phyloP scores from a whole-genome alignment of 2,888 invertebrate genomes.

The Drosophila robusta region DNA sequence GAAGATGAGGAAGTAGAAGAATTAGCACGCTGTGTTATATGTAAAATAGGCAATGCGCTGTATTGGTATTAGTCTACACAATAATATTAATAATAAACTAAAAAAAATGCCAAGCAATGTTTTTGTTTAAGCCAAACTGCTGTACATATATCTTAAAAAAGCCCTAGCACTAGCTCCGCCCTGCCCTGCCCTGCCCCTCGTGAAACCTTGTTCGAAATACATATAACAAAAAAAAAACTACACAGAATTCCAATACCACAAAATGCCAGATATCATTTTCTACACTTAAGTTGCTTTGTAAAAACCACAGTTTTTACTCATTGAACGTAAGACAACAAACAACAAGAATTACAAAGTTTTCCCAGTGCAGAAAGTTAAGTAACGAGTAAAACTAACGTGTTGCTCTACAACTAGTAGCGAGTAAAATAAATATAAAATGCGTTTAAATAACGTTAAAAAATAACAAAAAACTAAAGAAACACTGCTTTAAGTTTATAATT shows the following conservation, averaged over 20 bases:
- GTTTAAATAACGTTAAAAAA: not conserved
- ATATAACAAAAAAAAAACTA: not conserved
- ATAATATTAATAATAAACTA: constrained; percentile 3
- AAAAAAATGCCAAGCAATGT: constrained; percentile 7
- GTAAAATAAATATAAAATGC: not conserved
- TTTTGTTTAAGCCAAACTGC: constrained; percentile 19
- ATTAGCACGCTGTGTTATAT: constrained; percentile 18
- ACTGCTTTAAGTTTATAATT: constrained; percentile 74
- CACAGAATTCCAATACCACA: constrained; percentile 32
- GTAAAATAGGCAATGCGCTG: constrained; percentile 40
- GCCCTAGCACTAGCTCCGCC: not conserved
- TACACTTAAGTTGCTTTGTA: constrained; percentile 50
- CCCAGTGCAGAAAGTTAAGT: constrained; percentile 7
- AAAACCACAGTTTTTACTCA: constrained; percentile 37
- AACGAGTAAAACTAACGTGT: not conserved
- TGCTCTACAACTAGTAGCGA: not conserved
- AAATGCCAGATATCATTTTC: constrained; percentile 38
- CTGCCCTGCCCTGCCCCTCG: constrained; percentile 5
- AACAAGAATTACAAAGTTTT: constrained; percentile 2
- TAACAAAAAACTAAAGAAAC: constrained; percentile 5
- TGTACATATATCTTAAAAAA: not conserved
- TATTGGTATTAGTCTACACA: constrained; percentile 34
- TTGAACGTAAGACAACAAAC: constrained; percentile 29
- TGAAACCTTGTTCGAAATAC: not conserved
- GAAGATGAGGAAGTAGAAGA: not conserved